Base-by-base conservation (phyloP, 2,797 vertebrate genomes). In the Phoxinus dragarum region DNA sequence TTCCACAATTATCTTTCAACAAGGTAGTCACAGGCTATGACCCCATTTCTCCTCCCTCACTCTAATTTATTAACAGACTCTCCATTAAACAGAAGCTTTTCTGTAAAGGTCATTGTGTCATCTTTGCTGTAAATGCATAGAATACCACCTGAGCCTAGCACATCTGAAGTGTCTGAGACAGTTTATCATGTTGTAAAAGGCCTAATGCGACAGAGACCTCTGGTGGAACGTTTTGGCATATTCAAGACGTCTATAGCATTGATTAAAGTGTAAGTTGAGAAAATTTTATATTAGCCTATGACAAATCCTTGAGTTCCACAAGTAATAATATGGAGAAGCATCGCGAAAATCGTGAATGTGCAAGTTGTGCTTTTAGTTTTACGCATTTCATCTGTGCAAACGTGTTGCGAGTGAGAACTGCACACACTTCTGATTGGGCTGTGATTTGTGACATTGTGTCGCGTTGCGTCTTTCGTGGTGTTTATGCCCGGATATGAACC, bases 21-120 rank as follows among this genome's bases (percentile, higher is more conserved):
- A 14, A 5, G n/a, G 54, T 56, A 64, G 47, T 72, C 54, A 72
- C 54, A 40, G 66, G 66, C 67, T 59, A 72, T 82, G 56, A 75
- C 42, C 31, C 52, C 42, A 66, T 75, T 64, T 83, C 14, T 75
- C 42, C 5, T 19, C 17, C 44, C 44, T 72, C 49, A 54, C 56
- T 67, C 9, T 78, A 49, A 77, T 82, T 86, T 82, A 86, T 31
- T 40, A 67, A 34, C 66, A 86, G 34, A 36, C 44, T 52, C n/a
- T 67, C n/a, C 49, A 19, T 78, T 78, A 64, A 78, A 71, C n/a
- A 72, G 72, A 61, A 77, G 73, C 80, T 42, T 69, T 81, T 61
- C 67, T 80, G 67, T 54, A 80, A 87, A 84, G 75, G 77, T 84
- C 81, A 80, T 38, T 12, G 56, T 74, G 52, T 76, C 69, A 59